Evolutionary conservation across 2,888 invertebrate species (phyloP).

Genomic region (Heliconius charithonia): DNA sequence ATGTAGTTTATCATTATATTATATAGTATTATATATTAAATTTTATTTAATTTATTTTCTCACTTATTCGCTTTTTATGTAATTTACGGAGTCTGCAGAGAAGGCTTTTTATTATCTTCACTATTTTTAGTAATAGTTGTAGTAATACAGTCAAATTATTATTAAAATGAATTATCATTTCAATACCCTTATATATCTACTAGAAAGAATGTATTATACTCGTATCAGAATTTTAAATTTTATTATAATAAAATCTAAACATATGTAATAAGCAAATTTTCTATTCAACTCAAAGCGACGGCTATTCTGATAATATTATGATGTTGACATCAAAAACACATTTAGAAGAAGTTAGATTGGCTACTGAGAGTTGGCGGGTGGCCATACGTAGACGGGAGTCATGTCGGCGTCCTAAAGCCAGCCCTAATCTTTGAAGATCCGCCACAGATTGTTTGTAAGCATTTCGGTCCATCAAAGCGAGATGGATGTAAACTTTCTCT

Average conservation of each 20-base stretch:
- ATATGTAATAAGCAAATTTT: not conserved
- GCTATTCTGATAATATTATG: slow-evolving; percentile 78
- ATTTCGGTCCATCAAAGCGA: slow-evolving; percentile 77
- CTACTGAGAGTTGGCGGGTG: slow-evolving; percentile 80
- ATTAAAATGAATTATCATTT: not conserved
- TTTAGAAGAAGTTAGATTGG: slow-evolving; percentile 84
- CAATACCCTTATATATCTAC: too few species aligned
- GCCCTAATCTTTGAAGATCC: slow-evolving; percentile 78
- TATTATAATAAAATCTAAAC: too few species aligned
- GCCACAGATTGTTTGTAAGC: slow-evolving; percentile 79
- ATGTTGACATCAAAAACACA: slow-evolving; percentile 84
- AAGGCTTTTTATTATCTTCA: not conserved
- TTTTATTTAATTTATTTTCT: not conserved
- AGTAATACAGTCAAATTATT: not conserved
- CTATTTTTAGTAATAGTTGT: not conserved
- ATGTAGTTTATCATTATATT: not conserved
- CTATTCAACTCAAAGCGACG: slow-evolving; percentile 60
- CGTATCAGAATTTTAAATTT: too few species aligned
- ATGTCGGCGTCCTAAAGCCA: slow-evolving; percentile 74
- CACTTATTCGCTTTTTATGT: not conserved
- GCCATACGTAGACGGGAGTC: slow-evolving; percentile 77
- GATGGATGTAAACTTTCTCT: slow-evolving; percentile 66
- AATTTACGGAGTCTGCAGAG: not conserved
- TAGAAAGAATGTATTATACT: too few species aligned
- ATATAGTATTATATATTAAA: not conserved